Base-by-base conservation (phyloP, 2,113 vertebrate species). In the Neomonachus schauinslandi region DNA sequence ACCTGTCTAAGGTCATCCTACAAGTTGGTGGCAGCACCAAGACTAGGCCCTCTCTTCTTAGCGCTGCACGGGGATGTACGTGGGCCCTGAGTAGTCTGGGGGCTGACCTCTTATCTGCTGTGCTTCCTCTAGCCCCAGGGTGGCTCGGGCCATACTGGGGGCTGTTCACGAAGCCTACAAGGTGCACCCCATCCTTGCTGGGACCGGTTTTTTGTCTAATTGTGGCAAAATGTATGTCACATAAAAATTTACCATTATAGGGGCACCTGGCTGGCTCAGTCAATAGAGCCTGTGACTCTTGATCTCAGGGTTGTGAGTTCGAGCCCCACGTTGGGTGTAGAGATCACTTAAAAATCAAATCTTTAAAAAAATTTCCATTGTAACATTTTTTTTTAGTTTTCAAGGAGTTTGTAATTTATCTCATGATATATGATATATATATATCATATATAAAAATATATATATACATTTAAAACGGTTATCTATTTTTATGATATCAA, bases 341-440 rank as follows among this genome's bases (percentile, higher is more conserved):
- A 72, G 21, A 39, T 72, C 4, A 72, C 36, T 42, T 72, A 24
- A 24, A 39, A 72, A 13, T 39, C 22, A 72, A 6, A 24, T 39
- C 67, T 36, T 67, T 2, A 65, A 2, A 51, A 93, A 69, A 22
- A 39, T 18, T 57, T 82, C 51, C 24, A 26, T 57, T 80, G 71
- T 88, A 49, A 67, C 42, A 33, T 46, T 79, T 69, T 26, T 69
- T 82, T 87, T 95, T 49, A 36, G 59, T n/a, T 65, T 93, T 93
- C 42, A 69, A 96, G 80, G 74, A 85, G 26, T 33, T 90, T 67
- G 8, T 63, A 55, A 16, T 79, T 87, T 82, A 49, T 63, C 42
- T 87, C 31, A 36, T 7, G 57, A 59, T n/a, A 21, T 6, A n/a
- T 16, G n/a, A 0, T 24, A 8, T 59, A 11, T 10, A 7, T 10